Conservation (phyloP, 2,888 invertebrate species). For the Andrena minutula region DNA sequence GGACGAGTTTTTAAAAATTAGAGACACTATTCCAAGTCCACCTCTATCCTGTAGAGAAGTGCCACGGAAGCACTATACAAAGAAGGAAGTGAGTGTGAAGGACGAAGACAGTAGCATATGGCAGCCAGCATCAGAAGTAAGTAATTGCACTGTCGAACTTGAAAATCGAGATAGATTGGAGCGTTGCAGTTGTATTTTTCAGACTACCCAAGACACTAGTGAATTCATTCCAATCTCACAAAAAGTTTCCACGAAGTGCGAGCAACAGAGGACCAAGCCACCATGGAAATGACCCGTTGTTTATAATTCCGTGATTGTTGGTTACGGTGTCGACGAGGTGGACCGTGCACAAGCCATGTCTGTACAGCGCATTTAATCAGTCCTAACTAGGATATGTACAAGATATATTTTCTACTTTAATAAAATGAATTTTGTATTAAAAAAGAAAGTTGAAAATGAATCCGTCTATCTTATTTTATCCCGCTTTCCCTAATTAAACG, state of each 20-base stretch:
- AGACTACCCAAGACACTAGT: conserved; percentile 76
- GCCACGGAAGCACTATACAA: conserved; percentile 79
- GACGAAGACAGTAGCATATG: conserved; percentile 80
- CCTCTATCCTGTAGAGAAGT: conserved; percentile 78
- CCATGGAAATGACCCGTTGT: conserved; percentile 82
- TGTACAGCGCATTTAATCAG: conserved; percentile 62
- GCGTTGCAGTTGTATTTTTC: conserved; percentile 15
- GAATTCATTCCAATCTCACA: conserved; percentile 79
- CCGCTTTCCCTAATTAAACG: not conserved
- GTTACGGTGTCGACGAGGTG: conserved; percentile 76
- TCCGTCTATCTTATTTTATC: not conserved
- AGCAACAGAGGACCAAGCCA: conserved; percentile 79
- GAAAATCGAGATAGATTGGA: not conserved
- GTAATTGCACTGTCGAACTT: conserved; percentile 8
- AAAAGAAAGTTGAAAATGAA: conserved; percentile 9
- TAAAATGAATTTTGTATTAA: conserved; percentile 49
- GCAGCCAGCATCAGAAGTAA: conserved; percentile 78
- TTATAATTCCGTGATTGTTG: conserved; percentile 46
- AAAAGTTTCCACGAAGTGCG: conserved; percentile 73
- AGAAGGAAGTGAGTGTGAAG: conserved; percentile 77
- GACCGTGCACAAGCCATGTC: conserved; percentile 53
- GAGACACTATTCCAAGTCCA: conserved; percentile 72
- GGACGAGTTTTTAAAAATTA: conserved; percentile 70
- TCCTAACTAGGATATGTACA: conserved; percentile 45
- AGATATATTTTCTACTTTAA: conserved; percentile 46